Conservation (phyloP, 2,797 vertebrate genomes). For the Gorsachius magnificus region DNA sequence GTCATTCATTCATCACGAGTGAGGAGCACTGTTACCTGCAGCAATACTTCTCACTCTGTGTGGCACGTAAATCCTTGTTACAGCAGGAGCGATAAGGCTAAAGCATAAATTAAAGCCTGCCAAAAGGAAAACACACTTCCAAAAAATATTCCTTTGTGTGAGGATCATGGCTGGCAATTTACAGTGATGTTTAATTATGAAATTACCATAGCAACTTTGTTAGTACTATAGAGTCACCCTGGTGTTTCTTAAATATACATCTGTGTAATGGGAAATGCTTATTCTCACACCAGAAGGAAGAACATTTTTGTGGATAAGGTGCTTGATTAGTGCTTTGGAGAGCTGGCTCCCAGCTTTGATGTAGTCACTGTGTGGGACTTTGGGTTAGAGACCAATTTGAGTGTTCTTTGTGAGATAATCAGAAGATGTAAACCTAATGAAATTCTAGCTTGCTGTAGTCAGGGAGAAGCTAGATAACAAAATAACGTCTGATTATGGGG, state of each 20-base stretch:
- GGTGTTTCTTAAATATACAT: conserved; percentile 30
- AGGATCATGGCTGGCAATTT: conserved; percentile 31
- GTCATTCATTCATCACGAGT: fast-evolving
- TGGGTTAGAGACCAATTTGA: background rate
- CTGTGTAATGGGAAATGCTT: background rate
- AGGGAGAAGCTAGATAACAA: background rate
- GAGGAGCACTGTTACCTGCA: background rate
- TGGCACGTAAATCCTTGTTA: background rate
- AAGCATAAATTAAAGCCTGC: background rate
- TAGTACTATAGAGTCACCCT: conserved; percentile 48
- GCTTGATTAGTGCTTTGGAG: background rate
- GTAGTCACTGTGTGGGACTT: background rate
- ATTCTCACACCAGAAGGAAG: background rate
- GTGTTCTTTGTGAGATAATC: background rate
- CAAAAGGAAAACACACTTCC: background rate
- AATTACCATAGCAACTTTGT: conserved; percentile 67
- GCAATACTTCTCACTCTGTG: background rate
- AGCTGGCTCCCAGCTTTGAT: background rate
- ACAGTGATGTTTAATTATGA: conserved; percentile 31
- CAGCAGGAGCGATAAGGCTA: background rate
- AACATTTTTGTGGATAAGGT: background rate
- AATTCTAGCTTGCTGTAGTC: background rate
- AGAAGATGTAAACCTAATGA: background rate
- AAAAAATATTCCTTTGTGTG: background rate
- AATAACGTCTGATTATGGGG: background rate